Evolutionary conservation across 2,113 vertebrate species (phyloP), one percentile per base, ranked within the genome.

Genomic region (Neolamprologus devosi): DNA sequence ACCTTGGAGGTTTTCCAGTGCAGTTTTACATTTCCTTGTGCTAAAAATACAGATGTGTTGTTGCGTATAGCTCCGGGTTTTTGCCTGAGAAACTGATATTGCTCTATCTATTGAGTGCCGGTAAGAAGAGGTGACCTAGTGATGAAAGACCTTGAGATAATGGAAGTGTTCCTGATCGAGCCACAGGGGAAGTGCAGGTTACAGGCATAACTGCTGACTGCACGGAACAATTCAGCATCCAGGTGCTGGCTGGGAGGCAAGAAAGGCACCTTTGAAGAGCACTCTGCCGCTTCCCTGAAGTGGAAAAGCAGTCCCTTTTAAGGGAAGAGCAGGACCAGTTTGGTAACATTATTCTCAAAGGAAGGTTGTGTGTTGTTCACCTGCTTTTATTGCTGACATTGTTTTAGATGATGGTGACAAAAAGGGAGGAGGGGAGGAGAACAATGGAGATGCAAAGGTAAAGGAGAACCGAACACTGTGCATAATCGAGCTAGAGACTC

Each of bases 131-230:
- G 73, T 88, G 89, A 91, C 91, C 68, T 49, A 17, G 47, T 49
- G 80, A 60, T 80, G 81, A 89, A 92, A 87, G 89, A 93, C 89
- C 94, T 94, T 94, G 88, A 88, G 91, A 85, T 92, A 87, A 92
- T 87, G 87, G 85, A 89, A 86, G 84, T 87, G 89, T 92, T 88
- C 89, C 91, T 83, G 87, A 88, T 79, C 10, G 49, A 90, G 68
- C 85, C 92, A 83, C 89, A 9, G 84, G 92, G 91, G 93, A 92
- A 42, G 51, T 35, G 55, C 81, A 75, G 85, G 90, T 87, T 87
- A 33, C 90, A 75, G 75, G 37, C 80, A 63, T 51, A 92, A 88
- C 65, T 93, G 92, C 93, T 94, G 93, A 93, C 90, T 94, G 57
- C 19, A 85, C 21, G 3, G 54, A 92, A 90, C 80, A 80, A 42